Evolutionary conservation across 2,113 vertebrate species (phyloP), one percentile per base, ranked within the genome.

Genomic region (Neomonachus schauinslandi): DNA sequence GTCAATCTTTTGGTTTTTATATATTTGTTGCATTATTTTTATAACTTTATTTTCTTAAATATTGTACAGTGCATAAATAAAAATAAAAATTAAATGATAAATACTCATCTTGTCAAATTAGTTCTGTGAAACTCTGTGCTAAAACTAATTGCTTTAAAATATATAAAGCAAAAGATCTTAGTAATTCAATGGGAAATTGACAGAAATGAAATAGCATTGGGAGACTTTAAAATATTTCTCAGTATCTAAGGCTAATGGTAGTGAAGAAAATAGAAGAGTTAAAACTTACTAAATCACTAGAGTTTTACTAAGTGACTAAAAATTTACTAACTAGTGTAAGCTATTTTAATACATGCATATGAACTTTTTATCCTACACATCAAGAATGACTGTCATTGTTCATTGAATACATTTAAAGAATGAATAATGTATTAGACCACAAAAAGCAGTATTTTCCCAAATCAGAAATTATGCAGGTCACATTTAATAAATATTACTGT

Each of bases 1-100:
- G 7, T 91, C n/a, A 63, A 33, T 81, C 55, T 72, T 95, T 87
- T 42, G 33, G 15, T 95, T 87, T 95, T 92, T 19, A 74, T 65
- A n/a, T 65, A 82, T 67, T 55, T 77, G 18, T 76, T 76, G 24
- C 11, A 2, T 76, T 59, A 55, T 42, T 89, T 93, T 84, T 71
- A 83, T 39, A 83, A 77, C 5, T 55, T 31, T 82, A 2, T 89
- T 67, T 76, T 93, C 77, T 76, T 83, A 91, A 86, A 51, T 91
- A 82, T 55, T 82, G 12, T 74, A 28, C 42, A 74, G 36, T 31
- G 31, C 14, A 77, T 76, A 92, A 59, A 57, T 81, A 81, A 82
- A 92, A 53, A 42, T 71, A 92, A 42, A 59, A 86, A 36, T 69
- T 59, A 80, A 31, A 13, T 12, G 15, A 31, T 59, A 61, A 77